Evolutionary conservation across 1,140 invertebrate species (phyloP).

Genomic region (Aphis craccivora): DNA sequence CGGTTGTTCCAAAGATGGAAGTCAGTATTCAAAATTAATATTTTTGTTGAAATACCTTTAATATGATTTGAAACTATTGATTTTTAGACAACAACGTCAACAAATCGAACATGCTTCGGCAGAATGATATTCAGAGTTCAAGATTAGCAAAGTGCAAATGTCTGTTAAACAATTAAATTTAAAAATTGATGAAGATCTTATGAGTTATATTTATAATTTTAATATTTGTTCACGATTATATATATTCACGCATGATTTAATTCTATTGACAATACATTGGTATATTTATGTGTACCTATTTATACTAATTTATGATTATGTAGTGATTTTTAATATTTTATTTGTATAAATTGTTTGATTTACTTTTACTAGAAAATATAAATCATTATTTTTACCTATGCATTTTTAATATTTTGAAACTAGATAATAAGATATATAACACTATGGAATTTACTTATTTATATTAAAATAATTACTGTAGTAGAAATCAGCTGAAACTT

Average conservation of each 20-base stretch:
- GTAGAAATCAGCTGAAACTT: background rate
- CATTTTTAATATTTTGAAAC: background rate
- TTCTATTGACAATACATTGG: background rate
- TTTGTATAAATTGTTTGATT: background rate
- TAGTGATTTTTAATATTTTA: background rate
- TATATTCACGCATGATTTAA: background rate
- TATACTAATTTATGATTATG: background rate
- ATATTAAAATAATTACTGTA: background rate
- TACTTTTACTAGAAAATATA: background rate
- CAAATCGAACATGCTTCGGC: background rate
- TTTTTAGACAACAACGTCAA: background rate
- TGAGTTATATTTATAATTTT: background rate
- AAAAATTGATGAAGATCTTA: background rate
- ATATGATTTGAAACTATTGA: background rate
- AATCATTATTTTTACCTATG: background rate
- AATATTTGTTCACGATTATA: background rate
- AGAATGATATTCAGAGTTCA: background rate
- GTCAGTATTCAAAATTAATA: background rate
- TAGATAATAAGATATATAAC: background rate
- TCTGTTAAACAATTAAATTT: background rate
- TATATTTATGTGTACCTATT: background rate
- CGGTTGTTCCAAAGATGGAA: conserved; percentile 65
- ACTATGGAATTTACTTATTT: background rate
- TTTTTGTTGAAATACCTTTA: background rate
- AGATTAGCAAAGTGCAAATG: background rate